Base-by-base conservation (phyloP, 2,888 invertebrate genomes). In the Neoascia interrupta region DNA sequence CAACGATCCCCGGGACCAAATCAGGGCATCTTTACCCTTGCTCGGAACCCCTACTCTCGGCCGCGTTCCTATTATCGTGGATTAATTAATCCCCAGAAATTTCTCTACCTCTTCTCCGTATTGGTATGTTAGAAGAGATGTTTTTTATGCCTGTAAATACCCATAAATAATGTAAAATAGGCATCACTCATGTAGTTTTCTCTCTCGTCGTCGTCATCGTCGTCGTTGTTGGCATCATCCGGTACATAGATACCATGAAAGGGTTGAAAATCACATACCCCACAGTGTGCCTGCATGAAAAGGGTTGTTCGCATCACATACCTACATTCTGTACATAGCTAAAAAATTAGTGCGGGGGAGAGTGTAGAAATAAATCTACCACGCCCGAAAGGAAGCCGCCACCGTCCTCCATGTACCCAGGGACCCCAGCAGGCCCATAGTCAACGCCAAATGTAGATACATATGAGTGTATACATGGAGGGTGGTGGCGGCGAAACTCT, bases 91-190 rank as follows among this genome's bases (percentile, higher is more conserved):
- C 60, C 72, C 54, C 49, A 56, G 51, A 51, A 79, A 73, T 79
- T 68, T 68, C 28, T 41, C 19, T 31, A 51, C 23, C 54, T 45
- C 28, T 41, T 53, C 18, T 41, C 19, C 45, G 47, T 70, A 61
- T 70, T 37, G 70, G 64, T 76, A 64, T 47, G 16, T 15, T n/a
- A 45, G 26, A 45, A 58, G 43, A n/a, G 31, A 31, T 31, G 4
- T 31, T 31, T 41, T 34, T 54, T 31, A 23, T 53, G 31, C 53
- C 58, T 74, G 80, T 58, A 63, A 74, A 80, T 80, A 36, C 16
- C 49, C 73, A 80, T 80, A 80, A 80, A 80, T 80, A 80, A 80
- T 80, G 74, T 80, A 74, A 80, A 80, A 69, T 74, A 80, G 74
- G 74, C 74, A 80, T 80, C 74, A 74, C 68, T 79, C 76, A 75